These are phyloP conservation scores for Morone saxatilis DNA, from an alignment of 2,113 vertebrate genomes.

Conservation along the genomic window DNA sequence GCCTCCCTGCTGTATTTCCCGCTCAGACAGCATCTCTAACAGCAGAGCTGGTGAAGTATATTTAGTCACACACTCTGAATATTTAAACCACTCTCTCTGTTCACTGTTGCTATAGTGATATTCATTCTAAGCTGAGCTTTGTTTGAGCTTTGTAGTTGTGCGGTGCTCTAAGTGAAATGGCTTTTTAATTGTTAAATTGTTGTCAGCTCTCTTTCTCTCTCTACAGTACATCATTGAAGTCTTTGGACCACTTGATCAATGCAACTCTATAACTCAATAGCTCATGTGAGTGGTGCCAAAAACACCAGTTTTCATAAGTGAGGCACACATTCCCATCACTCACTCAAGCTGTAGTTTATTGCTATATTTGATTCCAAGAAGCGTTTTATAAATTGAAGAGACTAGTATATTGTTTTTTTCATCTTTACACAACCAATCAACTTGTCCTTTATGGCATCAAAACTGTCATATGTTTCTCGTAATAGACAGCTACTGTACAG, in stretches of 20 bases:
- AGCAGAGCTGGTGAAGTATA: constrained; percentile 64
- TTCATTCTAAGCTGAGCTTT: constrained; percentile 64
- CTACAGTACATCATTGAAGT: background rate
- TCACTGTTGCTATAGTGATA: constrained; percentile 79
- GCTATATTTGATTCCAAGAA: background rate
- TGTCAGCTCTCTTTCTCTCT: background rate
- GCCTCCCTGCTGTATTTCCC: constrained; percentile 41
- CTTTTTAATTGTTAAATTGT: constrained; percentile 56
- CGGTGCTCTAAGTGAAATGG: constrained; percentile 14
- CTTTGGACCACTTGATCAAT: background rate
- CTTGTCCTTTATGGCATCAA: background rate
- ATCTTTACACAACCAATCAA: background rate
- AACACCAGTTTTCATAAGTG: background rate
- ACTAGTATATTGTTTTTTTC: background rate
- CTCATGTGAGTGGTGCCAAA: background rate
- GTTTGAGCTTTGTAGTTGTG: constrained; percentile 53
- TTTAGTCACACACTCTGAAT: constrained; percentile 77
- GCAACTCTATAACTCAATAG: background rate
- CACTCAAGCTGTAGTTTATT: background rate
- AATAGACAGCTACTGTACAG: background rate
- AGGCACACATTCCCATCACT: background rate
- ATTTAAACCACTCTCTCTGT: constrained; percentile 72
- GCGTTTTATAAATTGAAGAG: background rate
- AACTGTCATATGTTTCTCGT: background rate
- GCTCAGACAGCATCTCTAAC: constrained; percentile 57